Base-by-base conservation (phyloP, 2,888 invertebrate species). In the Crocallis elinguaria region DNA sequence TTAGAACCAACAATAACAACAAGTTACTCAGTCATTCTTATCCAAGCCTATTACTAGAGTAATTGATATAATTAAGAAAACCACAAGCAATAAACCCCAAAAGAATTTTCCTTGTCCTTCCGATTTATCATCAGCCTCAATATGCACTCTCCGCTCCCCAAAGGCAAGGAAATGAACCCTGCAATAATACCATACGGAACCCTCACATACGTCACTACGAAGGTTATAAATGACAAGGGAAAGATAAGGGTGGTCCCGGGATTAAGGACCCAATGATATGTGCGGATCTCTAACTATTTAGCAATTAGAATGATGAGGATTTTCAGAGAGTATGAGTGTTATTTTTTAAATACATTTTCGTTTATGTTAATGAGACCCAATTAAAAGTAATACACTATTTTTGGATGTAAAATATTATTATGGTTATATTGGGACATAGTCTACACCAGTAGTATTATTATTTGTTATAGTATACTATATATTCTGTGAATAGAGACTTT, bases 151-250 rank as follows among this genome's bases (percentile, higher is more conserved):
- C 37, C 48, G 30, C 2, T 56, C 48, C 45, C 50, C 50, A 55
- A 48, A 49, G 59, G 57, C 60, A 51, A 45, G 49, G 43, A 46
- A 59, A 57, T 61, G 55, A 59, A 61, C 61, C 59, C 52, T 32
- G 51, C 33, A 41, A 49, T 54, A 54, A 54, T 41, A 27, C 38
- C 53, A 53, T 61, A 57, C 54, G 61, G 52, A 57, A 50, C 58
- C 59, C 60, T 42, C 55, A 55, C 62, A 69, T 71, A 76, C 67
- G 79, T 81, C 79, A 78, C 73, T 75, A 77, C 79, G 67, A 75
- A 70, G 57, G 75, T 84, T 77, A 83, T 83, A 81, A 84, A 84
- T 82, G 82, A 81, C 77, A 68, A 71, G 72, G 66, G 69, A 66
- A 74, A n/a, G 80, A 76, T 81, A 76, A 79, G 75, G 71, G 62